phyloP scores from a whole-genome alignment of 2,113 vertebrate species.

The Strigops habroptila region DNA sequence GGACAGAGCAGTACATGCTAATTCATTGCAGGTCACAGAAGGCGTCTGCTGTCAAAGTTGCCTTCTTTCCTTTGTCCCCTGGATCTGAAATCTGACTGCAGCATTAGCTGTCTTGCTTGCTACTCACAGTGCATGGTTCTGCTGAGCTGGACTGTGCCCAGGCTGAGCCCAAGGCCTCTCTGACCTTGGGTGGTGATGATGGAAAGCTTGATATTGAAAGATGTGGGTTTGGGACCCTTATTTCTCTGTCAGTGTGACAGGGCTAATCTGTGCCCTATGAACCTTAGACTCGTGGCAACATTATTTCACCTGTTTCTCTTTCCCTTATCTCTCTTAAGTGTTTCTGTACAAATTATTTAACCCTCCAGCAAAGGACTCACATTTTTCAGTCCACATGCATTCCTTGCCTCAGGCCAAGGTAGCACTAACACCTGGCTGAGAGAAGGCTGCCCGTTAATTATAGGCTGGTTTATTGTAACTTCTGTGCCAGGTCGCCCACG shows the following conservation, averaged over 20 bases:
- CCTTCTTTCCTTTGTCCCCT: not conserved
- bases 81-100: not conserved
- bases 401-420: not conserved
- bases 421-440: not conserved
- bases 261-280: not conserved
- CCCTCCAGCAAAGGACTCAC: not conserved
- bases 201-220: not conserved
- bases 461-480: not conserved
- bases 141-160: accelerated
- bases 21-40: not conserved
- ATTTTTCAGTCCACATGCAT: not conserved
- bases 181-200: not conserved
- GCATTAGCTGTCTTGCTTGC: not conserved
- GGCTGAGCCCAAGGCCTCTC: not conserved
- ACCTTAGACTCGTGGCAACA: not conserved
- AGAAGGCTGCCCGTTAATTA: not conserved
- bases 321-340: not conserved
- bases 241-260: not conserved
- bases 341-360: not conserved
- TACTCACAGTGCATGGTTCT: not conserved
- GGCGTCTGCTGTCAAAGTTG: not conserved
- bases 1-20: too few relatives aligned
- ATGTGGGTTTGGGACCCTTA: not conserved
- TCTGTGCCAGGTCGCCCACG: not conserved
- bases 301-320: not conserved